Base-by-base conservation (phyloP, 1,140 invertebrate genomes). In the Probaryconus sp. region DNA sequence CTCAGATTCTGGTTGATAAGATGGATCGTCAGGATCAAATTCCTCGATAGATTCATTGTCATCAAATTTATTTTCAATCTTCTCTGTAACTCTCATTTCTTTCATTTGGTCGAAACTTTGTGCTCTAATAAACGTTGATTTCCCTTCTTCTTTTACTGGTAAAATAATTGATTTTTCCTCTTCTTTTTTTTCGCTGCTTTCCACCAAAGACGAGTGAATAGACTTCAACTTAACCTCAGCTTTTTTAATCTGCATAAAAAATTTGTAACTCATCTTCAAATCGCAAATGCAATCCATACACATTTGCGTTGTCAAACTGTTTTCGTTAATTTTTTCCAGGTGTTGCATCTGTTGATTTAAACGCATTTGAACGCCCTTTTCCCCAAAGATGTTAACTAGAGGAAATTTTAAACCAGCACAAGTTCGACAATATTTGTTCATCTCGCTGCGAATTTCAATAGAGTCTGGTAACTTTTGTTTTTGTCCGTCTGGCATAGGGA, bases 281-380 rank as follows among this genome's bases (percentile, higher is more conserved):
- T 88, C 85, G 26, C 83, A 87, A 6, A 88, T 87, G 40, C 86
- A 88, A 18, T 87, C 85, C 84, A 88, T 87, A 26, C 86, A 88
- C 80, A 88, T 87, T 65, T 87, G 83, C 11, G 86, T 88, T 0
- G 85, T 82, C 5, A 87, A 65, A 35, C 79, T 84, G 28, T 85
- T 79, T 9, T 79, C 35, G 64, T 80, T 64, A 16, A 87, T 86
- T 4, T 84, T 67, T 43, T 87, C 83, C 4, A 88, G 64, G 53
- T 88, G 86, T 69, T 82, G 79, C 37, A 88, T 84, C 55, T 87
- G 86, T 30, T 87, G 85, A 30, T 67, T 80, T 10, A 88, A 42
- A 38, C 84, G 78, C 83, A 88, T 86, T 60, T 88, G 85, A 11
- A 77, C 68, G 11, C 87, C 87, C 42, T 83, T 86, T 3, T 85